A percentile compares a stretch with the other conserved stretches of the same genome.
phyloP scores from a whole-genome alignment of 2,888 invertebrate genomes.

The Palloptera scutellata region DNA sequence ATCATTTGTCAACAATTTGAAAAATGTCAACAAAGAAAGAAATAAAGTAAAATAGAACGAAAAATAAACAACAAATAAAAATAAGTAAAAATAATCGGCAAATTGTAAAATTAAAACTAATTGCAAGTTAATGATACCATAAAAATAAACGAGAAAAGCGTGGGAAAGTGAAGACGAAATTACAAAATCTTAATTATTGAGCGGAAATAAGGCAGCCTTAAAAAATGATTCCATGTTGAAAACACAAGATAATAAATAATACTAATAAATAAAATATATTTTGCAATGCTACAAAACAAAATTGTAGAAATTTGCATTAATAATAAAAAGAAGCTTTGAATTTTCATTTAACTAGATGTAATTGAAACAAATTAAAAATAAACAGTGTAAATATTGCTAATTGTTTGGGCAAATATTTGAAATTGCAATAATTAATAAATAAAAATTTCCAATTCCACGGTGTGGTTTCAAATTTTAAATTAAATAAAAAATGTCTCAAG shows the following conservation, averaged over 20 bases:
- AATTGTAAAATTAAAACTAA: conserved; percentile 17
- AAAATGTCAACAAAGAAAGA: conserved; percentile 21
- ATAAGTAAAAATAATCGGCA: not conserved
- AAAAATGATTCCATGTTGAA: too few species aligned
- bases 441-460: conserved; percentile 16
- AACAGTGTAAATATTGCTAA: not conserved
- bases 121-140: conserved; percentile 7
- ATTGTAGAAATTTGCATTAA: too few species aligned
- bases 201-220: not conserved
- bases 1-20: conserved; percentile 43
- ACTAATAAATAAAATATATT: too few species aligned
- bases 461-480: conserved; percentile 12
- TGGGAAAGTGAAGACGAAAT: conserved; percentile 3
- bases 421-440: conserved; percentile 14
- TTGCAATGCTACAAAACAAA: too few species aligned
- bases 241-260: too few species aligned
- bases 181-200: not conserved
- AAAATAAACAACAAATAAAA: not conserved
- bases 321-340: too few species aligned
- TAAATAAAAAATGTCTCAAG: conserved; percentile 48
- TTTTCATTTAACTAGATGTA: not conserved
- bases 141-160: conserved; percentile 13
- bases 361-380: not conserved
- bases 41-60: conserved; percentile 10
- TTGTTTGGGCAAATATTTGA: not conserved